These are phyloP conservation scores for Astatotilapia flaviijosephi DNA, from an alignment of 2,113 vertebrate genomes.

Conservation along the genomic window DNA sequence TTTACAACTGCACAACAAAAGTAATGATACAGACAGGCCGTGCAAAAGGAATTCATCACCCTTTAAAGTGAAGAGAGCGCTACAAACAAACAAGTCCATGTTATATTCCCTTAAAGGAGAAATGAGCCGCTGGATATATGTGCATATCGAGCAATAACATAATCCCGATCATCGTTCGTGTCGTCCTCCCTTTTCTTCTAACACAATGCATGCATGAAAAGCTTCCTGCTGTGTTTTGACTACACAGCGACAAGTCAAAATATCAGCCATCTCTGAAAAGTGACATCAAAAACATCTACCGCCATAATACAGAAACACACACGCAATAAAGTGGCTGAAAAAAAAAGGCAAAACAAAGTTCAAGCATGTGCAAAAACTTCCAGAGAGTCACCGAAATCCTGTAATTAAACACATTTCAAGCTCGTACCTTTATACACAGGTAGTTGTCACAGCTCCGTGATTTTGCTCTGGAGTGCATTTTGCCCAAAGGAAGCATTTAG, in stretches of 20 bases:
- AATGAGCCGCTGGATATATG: not conserved
- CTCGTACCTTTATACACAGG: slow-evolving; percentile 72
- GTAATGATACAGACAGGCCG: not conserved
- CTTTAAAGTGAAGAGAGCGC: not conserved
- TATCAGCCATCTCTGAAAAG: not conserved
- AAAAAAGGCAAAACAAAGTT: not conserved
- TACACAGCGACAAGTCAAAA: not conserved
- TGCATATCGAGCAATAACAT: not conserved
- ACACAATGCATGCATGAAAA: not conserved
- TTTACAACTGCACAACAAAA: not conserved
- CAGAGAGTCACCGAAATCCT: not conserved
- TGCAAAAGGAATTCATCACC: not conserved
- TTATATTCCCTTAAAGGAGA: not conserved
- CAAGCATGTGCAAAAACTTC: not conserved
- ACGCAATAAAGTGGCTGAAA: not conserved
- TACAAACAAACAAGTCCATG: not conserved
- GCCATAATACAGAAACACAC: not conserved
- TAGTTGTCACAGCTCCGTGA: slow-evolving; percentile 70
- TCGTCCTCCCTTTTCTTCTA: not conserved
- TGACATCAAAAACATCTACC: slow-evolving; percentile 3
- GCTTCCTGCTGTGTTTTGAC: slow-evolving; percentile 13
- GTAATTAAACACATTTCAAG: not conserved
- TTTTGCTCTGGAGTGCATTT: slow-evolving; percentile 72
- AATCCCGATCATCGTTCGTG: not conserved
- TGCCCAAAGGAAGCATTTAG: slow-evolving; percentile 56